Conservation (phyloP, 2,888 invertebrate genomes). For the Sceliomorpha sp. region DNA sequence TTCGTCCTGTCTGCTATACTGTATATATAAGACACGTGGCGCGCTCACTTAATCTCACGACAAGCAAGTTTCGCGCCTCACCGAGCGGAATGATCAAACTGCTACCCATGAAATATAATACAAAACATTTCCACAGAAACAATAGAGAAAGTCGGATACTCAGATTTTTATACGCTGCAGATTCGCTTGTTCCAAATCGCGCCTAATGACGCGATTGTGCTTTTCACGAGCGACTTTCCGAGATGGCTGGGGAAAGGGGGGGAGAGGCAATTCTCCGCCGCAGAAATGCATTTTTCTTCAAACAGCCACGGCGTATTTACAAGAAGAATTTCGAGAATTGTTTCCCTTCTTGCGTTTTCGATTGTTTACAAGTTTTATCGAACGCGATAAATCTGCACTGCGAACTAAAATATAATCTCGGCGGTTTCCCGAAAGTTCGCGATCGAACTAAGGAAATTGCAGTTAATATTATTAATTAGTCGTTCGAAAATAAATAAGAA, state of each 20-base stretch:
- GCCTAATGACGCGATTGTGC: neutral
- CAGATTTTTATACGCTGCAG: constrained; percentile 14
- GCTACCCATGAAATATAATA: constrained; percentile 54
- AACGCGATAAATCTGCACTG: too few species aligned
- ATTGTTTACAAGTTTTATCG: too few species aligned
- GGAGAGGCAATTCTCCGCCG: too few species aligned
- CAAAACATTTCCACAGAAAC: constrained; percentile 33
- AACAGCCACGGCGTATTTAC: too few species aligned
- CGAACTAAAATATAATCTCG: too few species aligned
- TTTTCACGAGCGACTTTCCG: constrained; percentile 13
- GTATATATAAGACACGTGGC: constrained; percentile 34
- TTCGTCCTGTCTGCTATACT: constrained; percentile 20
- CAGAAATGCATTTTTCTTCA: too few species aligned
- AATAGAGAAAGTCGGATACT: constrained; percentile 25
- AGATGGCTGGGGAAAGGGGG: too few species aligned
- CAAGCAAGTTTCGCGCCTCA: constrained; percentile 62
- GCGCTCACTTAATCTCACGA: constrained; percentile 61
- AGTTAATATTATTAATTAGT: neutral
- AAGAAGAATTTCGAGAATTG: too few species aligned
- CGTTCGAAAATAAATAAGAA: neutral
- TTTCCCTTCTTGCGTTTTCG: too few species aligned
- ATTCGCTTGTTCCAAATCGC: neutral
- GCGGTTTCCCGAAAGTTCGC: too few species aligned
- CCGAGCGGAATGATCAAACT: constrained; percentile 65
- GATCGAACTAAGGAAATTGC: neutral